Evolutionary conservation across 2,113 vertebrate species (phyloP).

Genomic region (Rhinoptilus africanus): DNA sequence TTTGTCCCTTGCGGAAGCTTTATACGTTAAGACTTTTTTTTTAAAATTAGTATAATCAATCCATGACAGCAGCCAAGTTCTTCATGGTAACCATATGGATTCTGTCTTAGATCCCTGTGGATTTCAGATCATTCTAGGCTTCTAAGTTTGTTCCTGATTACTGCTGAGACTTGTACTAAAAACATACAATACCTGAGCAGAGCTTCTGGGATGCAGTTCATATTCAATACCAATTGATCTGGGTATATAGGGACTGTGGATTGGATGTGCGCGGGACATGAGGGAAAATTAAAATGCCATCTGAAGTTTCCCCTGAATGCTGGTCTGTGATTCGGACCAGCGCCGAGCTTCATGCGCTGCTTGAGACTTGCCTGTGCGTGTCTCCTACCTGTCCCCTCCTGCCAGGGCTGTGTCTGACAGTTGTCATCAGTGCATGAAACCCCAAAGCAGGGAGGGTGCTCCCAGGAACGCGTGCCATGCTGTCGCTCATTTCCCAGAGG

Average conservation of each 20-base stretch:
- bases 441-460: background rate
- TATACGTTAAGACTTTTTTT: slow-evolving; percentile 4
- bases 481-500: background rate
- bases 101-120: background rate
- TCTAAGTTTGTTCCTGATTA: slow-evolving; percentile 21
- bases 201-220: background rate
- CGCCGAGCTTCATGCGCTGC: background rate
- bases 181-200: background rate
- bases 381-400: background rate
- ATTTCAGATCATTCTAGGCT: background rate
- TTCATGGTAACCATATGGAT: slow-evolving; percentile 20
- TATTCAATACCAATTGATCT: background rate
- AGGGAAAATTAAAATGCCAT: background rate
- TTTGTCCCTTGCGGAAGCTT: slow-evolving; percentile 22
- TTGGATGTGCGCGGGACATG: background rate
- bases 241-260: background rate
- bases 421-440: background rate
- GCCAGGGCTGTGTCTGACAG: background rate
- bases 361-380: background rate
- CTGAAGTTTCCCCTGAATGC: background rate
- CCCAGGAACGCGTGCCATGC: rapidly evolving
- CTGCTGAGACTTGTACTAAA: slow-evolving; percentile 9
- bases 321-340: background rate
- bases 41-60: slow-evolving; percentile 22
- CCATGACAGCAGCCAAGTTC: background rate